These are phyloP conservation scores for Xenus cinereus DNA, from an alignment of 2,113 vertebrate species.

Conservation along the genomic window DNA sequence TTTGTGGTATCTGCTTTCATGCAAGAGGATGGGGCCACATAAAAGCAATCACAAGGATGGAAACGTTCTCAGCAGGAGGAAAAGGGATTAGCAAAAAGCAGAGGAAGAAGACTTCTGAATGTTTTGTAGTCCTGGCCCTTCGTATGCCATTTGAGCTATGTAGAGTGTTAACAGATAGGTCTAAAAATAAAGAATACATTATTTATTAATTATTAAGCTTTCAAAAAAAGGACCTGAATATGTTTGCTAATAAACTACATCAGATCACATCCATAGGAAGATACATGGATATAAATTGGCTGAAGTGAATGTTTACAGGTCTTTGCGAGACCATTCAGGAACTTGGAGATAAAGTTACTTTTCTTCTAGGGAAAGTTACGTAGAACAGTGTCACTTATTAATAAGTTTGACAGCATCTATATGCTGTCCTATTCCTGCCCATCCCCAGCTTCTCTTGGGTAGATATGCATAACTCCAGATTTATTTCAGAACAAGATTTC, in stretches of 20 bases:
- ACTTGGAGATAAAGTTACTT: background rate
- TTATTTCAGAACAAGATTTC: background rate
- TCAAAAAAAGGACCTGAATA: background rate
- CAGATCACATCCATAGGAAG: background rate
- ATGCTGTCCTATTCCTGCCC: background rate
- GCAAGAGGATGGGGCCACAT: background rate
- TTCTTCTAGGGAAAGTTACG: background rate
- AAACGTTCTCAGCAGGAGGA: conserved; percentile 33
- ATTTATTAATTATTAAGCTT: background rate
- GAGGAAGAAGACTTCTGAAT: background rate
- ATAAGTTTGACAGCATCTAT: background rate
- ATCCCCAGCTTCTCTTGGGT: background rate
- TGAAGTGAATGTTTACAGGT: background rate
- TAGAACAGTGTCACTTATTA: background rate
- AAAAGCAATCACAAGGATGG: conserved; percentile 33
- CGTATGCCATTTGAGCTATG: background rate
- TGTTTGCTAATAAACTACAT: background rate
- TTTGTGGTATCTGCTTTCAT: background rate
- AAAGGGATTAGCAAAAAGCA: conserved; percentile 16
- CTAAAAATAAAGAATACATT: conserved; percentile 2
- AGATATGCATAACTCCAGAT: background rate
- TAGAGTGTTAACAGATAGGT: background rate
- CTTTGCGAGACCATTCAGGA: background rate
- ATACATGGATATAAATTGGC: background rate
- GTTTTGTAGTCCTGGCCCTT: background rate